Evolutionary conservation across 2,797 vertebrate species (phyloP).

Genomic region (Steatocranus sp.): DNA sequence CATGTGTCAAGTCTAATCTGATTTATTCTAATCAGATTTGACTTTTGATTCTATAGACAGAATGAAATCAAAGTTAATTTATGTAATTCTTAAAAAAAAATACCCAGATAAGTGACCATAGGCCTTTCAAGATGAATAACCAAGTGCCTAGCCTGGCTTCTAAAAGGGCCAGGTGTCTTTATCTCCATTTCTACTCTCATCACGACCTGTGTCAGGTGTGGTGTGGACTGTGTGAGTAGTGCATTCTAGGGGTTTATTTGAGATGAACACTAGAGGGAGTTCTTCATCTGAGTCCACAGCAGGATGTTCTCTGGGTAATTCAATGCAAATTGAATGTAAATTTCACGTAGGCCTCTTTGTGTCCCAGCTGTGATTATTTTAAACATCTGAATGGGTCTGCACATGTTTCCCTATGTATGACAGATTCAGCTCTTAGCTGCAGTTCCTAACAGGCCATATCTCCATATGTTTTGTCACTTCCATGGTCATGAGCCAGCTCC

Average conservation of each 20-base stretch:
- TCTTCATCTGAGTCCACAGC: neutral
- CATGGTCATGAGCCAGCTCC: neutral
- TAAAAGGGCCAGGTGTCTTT: neutral
- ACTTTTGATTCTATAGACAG: neutral
- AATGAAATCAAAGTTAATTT: neutral
- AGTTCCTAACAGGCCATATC: neutral
- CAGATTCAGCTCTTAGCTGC: neutral
- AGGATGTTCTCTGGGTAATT: neutral
- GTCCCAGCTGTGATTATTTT: neutral
- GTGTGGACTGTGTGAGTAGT: neutral
- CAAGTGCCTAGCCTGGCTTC: neutral
- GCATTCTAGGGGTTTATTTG: neutral
- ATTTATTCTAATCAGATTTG: neutral
- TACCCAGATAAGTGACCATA: neutral
- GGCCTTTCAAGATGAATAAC: neutral
- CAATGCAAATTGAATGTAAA: constrained; percentile 21
- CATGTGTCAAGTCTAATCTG: neutral
- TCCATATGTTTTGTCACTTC: constrained; percentile 9
- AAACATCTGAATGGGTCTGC: neutral
- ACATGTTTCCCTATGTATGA: neutral
- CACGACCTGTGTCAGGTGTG: neutral
- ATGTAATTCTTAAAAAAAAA: neutral
- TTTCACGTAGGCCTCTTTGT: constrained; percentile 4
- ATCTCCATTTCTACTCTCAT: neutral
- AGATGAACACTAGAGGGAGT: constrained; percentile 20